Evolutionary conservation across 1,140 invertebrate genomes (phyloP).

Genomic region (Eumaeus atala): DNA sequence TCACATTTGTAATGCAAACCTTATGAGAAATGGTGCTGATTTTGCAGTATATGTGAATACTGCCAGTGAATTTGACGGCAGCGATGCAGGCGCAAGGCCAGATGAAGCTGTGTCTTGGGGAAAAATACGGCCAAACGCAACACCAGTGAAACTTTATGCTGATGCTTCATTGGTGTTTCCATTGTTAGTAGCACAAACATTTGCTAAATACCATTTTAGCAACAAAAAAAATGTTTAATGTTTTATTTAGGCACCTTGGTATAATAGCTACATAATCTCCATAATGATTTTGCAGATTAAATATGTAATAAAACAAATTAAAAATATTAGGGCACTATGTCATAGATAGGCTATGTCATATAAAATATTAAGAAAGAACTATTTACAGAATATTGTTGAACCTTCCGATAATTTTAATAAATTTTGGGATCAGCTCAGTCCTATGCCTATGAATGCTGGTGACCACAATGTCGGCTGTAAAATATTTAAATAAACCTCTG

Average conservation of each 20-base stretch:
- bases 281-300: neutral
- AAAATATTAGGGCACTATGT: too few relatives aligned
- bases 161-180: conserved; percentile 98
- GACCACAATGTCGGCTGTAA: too few relatives aligned
- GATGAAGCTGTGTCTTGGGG: conserved; percentile 99
- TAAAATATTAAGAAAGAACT: too few relatives aligned
- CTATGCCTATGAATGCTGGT: too few relatives aligned
- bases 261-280: neutral
- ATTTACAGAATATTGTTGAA: neutral
- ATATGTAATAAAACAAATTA: too few relatives aligned
- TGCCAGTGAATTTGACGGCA: conserved; percentile 98
- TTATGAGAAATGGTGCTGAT: conserved; percentile 99
- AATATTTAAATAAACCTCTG: too few relatives aligned
- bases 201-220: conserved; percentile 80
- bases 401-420: too few relatives aligned
- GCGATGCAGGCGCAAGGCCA: conserved; percentile 96
- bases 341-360: too few relatives aligned
- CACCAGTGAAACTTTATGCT: conserved; percentile 96
- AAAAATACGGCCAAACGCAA: conserved; percentile 92
- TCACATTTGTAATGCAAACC: conserved; percentile 98
- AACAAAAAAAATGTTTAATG: conserved; percentile 70
- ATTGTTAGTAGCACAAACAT: conserved; percentile 95
- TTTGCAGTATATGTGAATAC: conserved; percentile 98
- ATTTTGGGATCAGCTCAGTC: too few relatives aligned
- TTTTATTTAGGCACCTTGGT: neutral